Evolutionary conservation across 1,140 invertebrate species (phyloP).

Genomic region (Papilio polytes): DNA sequence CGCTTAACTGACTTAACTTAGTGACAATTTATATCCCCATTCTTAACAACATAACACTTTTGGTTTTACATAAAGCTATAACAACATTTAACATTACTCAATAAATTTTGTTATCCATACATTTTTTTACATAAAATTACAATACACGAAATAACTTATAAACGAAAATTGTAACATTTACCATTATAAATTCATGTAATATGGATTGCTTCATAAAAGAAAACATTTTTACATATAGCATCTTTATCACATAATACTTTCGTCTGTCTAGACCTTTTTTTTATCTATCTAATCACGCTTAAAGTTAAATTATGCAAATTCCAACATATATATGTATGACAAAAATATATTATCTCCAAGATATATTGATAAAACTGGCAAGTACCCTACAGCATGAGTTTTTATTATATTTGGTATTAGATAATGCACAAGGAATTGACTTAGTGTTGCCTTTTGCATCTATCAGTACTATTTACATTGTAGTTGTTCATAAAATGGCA

Average conservation of each 20-base stretch:
- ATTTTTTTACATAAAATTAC: constrained; percentile 65
- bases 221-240: constrained; percentile 57
- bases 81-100: constrained; percentile 76
- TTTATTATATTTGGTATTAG: constrained; percentile 49
- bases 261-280: constrained; percentile 57
- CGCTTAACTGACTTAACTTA: constrained; percentile 39
- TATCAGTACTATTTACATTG: constrained; percentile 53
- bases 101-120: constrained; percentile 63
- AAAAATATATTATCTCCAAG: constrained; percentile 60
- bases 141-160: constrained; percentile 55
- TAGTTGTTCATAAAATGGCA: constrained; percentile 72
- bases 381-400: constrained; percentile 43
- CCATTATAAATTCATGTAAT: constrained; percentile 56
- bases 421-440: constrained; percentile 69
- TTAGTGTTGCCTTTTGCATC: constrained; percentile 58
- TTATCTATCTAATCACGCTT: constrained; percentile 64
- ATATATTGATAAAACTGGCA: constrained; percentile 58
- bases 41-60: constrained; percentile 80
- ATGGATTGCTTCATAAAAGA: constrained; percentile 64
- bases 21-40: constrained; percentile 49
- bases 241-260: constrained; percentile 77
- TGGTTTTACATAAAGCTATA: constrained; percentile 82
- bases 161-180: constrained; percentile 53
- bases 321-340: constrained; percentile 73
- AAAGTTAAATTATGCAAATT: constrained; percentile 77